Conservation (phyloP, 2,113 vertebrate genomes). For the Todiramphus chloris region DNA sequence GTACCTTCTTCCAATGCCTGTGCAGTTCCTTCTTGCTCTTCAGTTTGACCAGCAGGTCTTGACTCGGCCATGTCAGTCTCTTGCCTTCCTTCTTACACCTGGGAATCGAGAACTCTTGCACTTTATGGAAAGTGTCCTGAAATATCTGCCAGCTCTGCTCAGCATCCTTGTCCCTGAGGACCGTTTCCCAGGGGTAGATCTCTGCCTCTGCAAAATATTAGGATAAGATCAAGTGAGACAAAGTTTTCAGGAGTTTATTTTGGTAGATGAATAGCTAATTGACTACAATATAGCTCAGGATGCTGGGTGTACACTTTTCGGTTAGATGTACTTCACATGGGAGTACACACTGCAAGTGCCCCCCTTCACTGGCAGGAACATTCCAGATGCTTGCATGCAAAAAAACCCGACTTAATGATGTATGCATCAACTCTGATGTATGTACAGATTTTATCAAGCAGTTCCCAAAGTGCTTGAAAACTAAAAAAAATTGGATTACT, state of each 20-base stretch:
- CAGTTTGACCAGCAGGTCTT: too few relatives aligned
- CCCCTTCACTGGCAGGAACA: neutral
- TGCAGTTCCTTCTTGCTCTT: too few relatives aligned
- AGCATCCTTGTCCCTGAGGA: too few relatives aligned
- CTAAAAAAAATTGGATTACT: conserved; percentile 16
- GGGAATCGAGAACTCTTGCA: too few relatives aligned
- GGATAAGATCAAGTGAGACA: neutral
- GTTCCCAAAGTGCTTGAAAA: conserved; percentile 23
- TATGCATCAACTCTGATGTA: neutral
- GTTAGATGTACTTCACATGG: neutral
- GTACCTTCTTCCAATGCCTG: too few relatives aligned
- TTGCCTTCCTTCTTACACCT: too few relatives aligned
- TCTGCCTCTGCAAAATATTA: neutral
- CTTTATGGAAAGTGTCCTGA: too few relatives aligned
- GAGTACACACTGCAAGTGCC: neutral
- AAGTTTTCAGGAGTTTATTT: neutral
- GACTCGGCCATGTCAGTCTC: too few relatives aligned
- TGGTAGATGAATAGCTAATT: neutral
- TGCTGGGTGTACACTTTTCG: neutral
- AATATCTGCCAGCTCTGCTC: too few relatives aligned
- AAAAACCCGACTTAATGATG: neutral
- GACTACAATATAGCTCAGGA: neutral
- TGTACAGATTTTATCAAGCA: neutral
- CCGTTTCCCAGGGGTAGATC: too few relatives aligned
- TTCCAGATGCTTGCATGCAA: neutral